Evolutionary conservation across 1,140 invertebrate genomes (phyloP).

Genomic region (Spodoptera frugiperda): DNA sequence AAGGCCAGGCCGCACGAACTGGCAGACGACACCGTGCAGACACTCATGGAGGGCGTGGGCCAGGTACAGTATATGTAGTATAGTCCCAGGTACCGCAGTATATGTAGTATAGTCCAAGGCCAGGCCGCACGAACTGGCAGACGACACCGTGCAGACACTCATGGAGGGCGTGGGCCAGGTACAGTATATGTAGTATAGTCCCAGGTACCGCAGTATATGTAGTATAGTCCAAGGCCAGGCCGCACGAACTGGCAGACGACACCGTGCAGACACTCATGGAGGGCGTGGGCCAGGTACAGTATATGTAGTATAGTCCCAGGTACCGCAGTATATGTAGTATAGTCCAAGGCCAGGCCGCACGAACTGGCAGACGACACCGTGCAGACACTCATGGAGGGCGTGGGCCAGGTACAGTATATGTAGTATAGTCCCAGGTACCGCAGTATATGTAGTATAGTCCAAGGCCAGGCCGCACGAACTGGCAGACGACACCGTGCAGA

Average conservation of each 20-base stretch:
- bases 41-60: slow-evolving; percentile 95
- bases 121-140: slow-evolving; percentile 89
- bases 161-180: slow-evolving; percentile 96
- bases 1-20: slow-evolving; percentile 90
- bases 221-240: slow-evolving; percentile 91
- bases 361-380: slow-evolving; percentile 92
- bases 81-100: no score
- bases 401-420: slow-evolving; percentile 91
- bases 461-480: no score
- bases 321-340: no score
- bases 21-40: slow-evolving; percentile 90
- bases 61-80: slow-evolving; percentile 90
- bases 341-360: slow-evolving; percentile 89
- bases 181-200: no score
- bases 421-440: no score
- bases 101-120: no score
- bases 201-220: no score
- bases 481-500: no score
- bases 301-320: no score
- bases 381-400: slow-evolving; percentile 93
- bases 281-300: slow-evolving; percentile 92
- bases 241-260: slow-evolving; percentile 90
- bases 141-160: slow-evolving; percentile 91
- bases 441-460: no score
- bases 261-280: slow-evolving; percentile 94